Percentiles rank a stretch among this genome's conserved stretches.
Conservation (phyloP, 2,113 vertebrate species). For the Colossoma macropomum region DNA sequence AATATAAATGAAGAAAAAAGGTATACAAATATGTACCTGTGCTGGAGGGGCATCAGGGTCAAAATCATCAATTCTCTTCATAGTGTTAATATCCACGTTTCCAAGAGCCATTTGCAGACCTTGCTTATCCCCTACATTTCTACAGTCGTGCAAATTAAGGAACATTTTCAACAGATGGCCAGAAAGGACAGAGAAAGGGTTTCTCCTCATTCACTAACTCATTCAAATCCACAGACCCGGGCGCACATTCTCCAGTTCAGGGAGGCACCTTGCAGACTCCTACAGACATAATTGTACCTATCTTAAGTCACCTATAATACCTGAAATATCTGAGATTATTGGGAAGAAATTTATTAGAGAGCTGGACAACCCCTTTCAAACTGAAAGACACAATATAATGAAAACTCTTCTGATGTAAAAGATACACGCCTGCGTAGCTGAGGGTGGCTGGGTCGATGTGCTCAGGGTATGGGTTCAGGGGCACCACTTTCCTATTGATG, state of each 20-base stretch:
- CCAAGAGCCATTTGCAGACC: conserved; percentile 93
- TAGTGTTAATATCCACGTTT: conserved; percentile 88
- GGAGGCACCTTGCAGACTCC: neutral
- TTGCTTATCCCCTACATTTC: conserved; percentile 83
- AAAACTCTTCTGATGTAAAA: conserved; percentile 66
- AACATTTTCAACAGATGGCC: neutral
- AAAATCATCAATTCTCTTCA: conserved; percentile 87
- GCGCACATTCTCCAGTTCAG: neutral
- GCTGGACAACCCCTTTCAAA: too few relatives aligned
- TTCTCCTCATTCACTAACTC: neutral
- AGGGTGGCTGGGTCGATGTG: conserved; percentile 82
- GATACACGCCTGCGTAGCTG: conserved; percentile 94
- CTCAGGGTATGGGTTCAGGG: conserved; percentile 88
- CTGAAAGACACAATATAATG: neutral
- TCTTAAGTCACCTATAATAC: neutral
- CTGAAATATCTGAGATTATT: too few relatives aligned
- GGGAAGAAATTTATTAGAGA: neutral
- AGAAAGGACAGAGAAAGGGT: neutral
- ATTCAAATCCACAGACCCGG: neutral
- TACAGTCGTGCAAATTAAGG: conserved; percentile 78
- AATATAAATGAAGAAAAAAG: conserved; percentile 63
- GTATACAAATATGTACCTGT: conserved; percentile 61
- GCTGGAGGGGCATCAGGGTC: conserved; percentile 79
- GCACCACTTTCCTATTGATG: conserved; percentile 84
- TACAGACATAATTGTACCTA: neutral